A percentile compares a stretch with the other conserved stretches of the same genome.
phyloP scores from a whole-genome alignment of 2,797 vertebrate species.

The Coilia nasus region DNA sequence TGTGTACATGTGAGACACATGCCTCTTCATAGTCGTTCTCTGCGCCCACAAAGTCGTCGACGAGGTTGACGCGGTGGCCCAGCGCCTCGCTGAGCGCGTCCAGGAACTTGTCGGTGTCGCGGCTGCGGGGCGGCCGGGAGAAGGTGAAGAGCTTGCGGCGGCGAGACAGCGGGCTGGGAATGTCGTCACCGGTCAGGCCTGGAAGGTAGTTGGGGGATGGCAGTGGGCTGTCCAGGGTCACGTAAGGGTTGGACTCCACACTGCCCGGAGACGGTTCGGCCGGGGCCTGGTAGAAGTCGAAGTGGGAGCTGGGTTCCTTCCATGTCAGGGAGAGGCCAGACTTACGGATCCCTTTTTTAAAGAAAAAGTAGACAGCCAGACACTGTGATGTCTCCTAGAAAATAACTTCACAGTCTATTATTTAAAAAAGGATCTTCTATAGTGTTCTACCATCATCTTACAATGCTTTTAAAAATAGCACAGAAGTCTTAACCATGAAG shows the following conservation, averaged over 20 bases:
- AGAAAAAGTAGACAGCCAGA: background rate
- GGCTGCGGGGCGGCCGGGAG: slow-evolving; percentile 86
- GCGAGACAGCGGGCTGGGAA: slow-evolving; percentile 78
- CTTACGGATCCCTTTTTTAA: slow-evolving; percentile 75
- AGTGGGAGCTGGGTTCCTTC: slow-evolving; percentile 84
- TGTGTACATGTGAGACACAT: slow-evolving; percentile 46
- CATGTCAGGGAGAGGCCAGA: slow-evolving; percentile 79
- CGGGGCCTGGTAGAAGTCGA: slow-evolving; percentile 81
- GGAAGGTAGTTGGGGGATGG: slow-evolving; percentile 70
- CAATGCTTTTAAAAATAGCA: no score
- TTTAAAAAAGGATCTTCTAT: no score
- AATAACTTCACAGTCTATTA: background rate
- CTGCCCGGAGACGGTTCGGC: slow-evolving; percentile 83
- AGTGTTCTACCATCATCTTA: no score
- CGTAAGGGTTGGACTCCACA: slow-evolving; percentile 93
- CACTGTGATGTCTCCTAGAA: background rate
- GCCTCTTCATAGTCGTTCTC: slow-evolving; percentile 99
- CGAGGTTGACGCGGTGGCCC: slow-evolving; percentile 86
- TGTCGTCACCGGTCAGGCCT: slow-evolving; percentile 61
- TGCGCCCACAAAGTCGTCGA: slow-evolving; percentile 88
- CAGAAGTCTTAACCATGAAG: slow-evolving; percentile 6
- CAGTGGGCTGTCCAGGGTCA: slow-evolving; percentile 92
- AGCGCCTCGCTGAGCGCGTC: slow-evolving; percentile 93
- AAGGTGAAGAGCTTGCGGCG: slow-evolving; percentile 93
- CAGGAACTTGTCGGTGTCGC: slow-evolving; percentile 94